Percentiles rank a stretch among this genome's conserved stretches.
Conservation (phyloP, 1,140 invertebrate genomes). For the Monochamus saltuarius region DNA sequence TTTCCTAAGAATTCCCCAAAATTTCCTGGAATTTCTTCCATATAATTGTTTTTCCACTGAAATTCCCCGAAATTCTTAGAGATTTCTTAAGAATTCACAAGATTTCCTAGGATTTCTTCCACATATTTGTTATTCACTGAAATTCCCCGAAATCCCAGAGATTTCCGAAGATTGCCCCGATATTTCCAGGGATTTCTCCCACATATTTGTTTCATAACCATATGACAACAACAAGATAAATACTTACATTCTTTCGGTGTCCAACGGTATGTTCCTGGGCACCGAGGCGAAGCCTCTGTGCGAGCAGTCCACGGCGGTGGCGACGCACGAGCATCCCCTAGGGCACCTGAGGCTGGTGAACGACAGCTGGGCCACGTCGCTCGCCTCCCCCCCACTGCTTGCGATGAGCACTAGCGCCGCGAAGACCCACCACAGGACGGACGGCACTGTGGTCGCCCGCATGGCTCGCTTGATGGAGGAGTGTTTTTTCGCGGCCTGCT, state of each 20-base stretch:
- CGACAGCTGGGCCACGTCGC: constrained; percentile 24
- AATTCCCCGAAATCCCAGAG: not conserved
- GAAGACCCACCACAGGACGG: constrained; percentile 15
- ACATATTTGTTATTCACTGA: no score
- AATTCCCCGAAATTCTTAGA: no score
- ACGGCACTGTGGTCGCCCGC: constrained; percentile 7
- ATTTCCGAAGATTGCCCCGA: not conserved
- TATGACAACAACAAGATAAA: constrained; percentile 5
- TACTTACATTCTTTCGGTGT: constrained; percentile 84
- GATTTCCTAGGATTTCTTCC: no score
- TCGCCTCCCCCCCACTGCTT: not conserved
- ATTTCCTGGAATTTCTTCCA: no score
- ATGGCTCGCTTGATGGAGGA: not conserved
- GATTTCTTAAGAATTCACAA: no score
- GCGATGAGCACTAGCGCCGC: constrained; percentile 10
- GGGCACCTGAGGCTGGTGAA: constrained; percentile 60
- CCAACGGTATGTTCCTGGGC: constrained; percentile 70
- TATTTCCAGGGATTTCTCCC: no score
- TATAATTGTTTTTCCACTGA: no score
- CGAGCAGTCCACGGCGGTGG: constrained; percentile 77
- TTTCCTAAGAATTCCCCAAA: not conserved
- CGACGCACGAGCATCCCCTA: constrained; percentile 75
- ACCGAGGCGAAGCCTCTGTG: constrained; percentile 76
- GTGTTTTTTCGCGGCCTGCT: not conserved
- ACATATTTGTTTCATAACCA: no score